Base-by-base conservation (phyloP, 2,113 vertebrate species). In the Brevimyrus niger region DNA sequence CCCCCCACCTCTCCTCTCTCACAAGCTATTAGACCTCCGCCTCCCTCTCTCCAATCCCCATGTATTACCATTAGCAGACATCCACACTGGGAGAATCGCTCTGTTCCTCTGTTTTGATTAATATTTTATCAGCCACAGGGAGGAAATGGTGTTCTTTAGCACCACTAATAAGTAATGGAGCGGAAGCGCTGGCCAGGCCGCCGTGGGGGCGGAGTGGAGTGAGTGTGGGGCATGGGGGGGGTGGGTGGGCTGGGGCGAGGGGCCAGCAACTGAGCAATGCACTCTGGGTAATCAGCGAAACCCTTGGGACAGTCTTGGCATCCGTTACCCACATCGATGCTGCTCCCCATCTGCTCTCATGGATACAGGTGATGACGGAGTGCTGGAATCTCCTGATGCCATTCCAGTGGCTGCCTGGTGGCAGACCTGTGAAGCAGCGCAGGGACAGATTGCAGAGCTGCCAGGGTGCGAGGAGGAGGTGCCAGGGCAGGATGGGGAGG, bases 41-140 rank as follows among this genome's bases (percentile, higher is more conserved):
- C 96, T 97, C 96, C 96, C 94, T 95, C 95, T 94, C 93, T 94
- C 93, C 94, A 93, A 95, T 95, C 94, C 94, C 94, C 93, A 92
- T 94, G 94, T 96, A 94, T 96, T 96, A 95, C 96, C 95, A 96
- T 97, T 97, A 97, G 96, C 95, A 96, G 96, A 97, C 97, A 96
- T 96, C 94, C 95, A 96, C 96, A 94, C 94, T 95, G 96, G 96
- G 97, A 97, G 94, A 96, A 94, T 96, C 94, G 92, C 96, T 96
- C 94, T 95, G 95, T 97, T 98, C 97, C 97, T 98, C 96, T 96
- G 95, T 97, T 96, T 97, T 97, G 97, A 97, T 98, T 96, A 97
- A 98, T 98, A 97, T 98, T 98, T 98, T 96, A 98, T 96, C 96
- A 97, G 95, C 96, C 90, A 93, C 92, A 19, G 95, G 97, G 97